Evolutionary conservation across 1,140 invertebrate genomes (phyloP), one percentile per base, ranked within the genome.

Genomic region (Cotesia chilonis): DNA sequence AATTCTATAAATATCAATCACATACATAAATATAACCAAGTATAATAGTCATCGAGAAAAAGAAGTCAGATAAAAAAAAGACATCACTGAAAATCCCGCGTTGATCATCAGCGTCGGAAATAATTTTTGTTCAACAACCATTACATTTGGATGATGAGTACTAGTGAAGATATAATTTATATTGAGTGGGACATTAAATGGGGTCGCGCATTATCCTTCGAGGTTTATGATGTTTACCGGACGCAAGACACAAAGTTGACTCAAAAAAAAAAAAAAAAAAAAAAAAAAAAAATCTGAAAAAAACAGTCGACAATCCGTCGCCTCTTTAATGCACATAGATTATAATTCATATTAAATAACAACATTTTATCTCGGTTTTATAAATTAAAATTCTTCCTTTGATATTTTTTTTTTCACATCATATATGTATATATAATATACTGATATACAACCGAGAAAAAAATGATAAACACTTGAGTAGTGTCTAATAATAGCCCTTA

Each of bases 161-260:
- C 54, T 57, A 52, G 41, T 14, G 68, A 37, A 55, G 36, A 72
- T 71, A 63, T 72, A 72, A 72, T 72, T 72, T 74, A 65, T 70
- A 67, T 41, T 17, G 68, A 59, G 59, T 61, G 59, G 71, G 67
- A 20, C 69, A 70, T 71, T 59, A 59, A 70, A 70, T 70, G 63
- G 68, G 38, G 20, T 38, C 57, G 59, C 72, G 51, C 70, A 64
- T 70, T 78, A 78, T 78, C 71, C 76, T 75, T 52, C 54, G 37
- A 61, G 52, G 77, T 79, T 79, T 79, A 79, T 73, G 78, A 79
- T 75, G 71, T 76, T 76, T 75, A 64, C 63, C 63, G 28, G 73
- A 67, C 70, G 64, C 38, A 57, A 68, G 41, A 38, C 51, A 36
- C 9, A 54, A 47, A 17, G 28, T 3, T 28, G 28, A 28, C 3